phyloP scores from a whole-genome alignment of 2,797 vertebrate species.

The Onychomys leucogaster region DNA sequence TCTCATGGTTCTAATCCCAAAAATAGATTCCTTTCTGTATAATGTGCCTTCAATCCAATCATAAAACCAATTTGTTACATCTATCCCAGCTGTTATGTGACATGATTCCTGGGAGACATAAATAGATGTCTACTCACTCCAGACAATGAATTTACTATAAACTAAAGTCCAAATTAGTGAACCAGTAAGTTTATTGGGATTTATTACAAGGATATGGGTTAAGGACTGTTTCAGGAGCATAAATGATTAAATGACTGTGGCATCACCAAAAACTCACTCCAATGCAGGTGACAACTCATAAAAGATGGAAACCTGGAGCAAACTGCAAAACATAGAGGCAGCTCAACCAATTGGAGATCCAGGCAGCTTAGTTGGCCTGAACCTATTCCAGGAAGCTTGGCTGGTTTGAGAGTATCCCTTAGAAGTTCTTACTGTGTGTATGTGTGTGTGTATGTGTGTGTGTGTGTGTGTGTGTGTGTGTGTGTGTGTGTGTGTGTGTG shows the following conservation, averaged over 20 bases:
- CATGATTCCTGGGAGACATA: neutral
- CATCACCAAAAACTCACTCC: neutral
- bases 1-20: neutral
- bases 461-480: too few species aligned
- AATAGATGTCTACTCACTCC: neutral
- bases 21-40: neutral
- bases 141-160: neutral
- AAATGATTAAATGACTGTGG: neutral
- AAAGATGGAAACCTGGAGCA: neutral
- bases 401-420: neutral
- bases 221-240: neutral
- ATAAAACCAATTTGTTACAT: neutral
- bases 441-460: neutral
- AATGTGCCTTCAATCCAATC: neutral
- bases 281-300: neutral
- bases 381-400: neutral
- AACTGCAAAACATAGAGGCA: neutral
- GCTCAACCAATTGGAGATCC: neutral
- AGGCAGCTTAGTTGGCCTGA: neutral
- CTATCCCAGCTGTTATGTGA: neutral
- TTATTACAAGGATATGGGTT: neutral
- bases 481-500: too few species aligned
- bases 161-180: neutral
- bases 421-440: neutral
- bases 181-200: neutral